Conservation (phyloP, 1,140 invertebrate species). For the Paraescarpia echinospica region DNA sequence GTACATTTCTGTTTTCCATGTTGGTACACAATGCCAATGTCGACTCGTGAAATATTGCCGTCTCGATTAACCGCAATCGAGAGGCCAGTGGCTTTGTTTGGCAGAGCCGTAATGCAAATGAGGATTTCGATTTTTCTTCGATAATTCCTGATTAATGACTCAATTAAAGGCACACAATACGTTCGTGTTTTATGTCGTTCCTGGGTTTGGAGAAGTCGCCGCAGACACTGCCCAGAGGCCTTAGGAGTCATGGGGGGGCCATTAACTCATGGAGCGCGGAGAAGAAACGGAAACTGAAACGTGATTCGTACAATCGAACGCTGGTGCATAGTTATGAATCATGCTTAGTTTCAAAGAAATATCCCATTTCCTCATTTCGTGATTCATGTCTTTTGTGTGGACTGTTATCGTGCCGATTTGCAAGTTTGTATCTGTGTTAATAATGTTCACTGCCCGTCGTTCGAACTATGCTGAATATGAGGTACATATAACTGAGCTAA, state of each 20-base stretch:
- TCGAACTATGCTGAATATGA: not conserved
- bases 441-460: not conserved
- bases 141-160: slow-evolving; percentile 2
- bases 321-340: not conserved
- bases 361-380: not conserved
- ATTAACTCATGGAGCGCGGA: not conserved
- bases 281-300: not conserved
- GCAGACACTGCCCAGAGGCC: not conserved
- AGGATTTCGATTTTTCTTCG: not conserved
- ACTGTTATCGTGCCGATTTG: not conserved
- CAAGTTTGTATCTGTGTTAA: not conserved
- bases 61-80: not conserved
- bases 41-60: not conserved
- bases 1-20: not conserved
- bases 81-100: not conserved
- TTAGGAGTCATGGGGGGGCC: not conserved
- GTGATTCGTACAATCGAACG: not conserved
- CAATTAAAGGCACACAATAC: not conserved
- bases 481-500: not conserved
- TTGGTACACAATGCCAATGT: not conserved
- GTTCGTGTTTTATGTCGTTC: not conserved
- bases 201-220: not conserved
- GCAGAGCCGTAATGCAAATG: not conserved
- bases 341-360: not conserved
- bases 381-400: not conserved